phyloP scores from a whole-genome alignment of 1,140 invertebrate genomes.

The Drosophila subobscura region DNA sequence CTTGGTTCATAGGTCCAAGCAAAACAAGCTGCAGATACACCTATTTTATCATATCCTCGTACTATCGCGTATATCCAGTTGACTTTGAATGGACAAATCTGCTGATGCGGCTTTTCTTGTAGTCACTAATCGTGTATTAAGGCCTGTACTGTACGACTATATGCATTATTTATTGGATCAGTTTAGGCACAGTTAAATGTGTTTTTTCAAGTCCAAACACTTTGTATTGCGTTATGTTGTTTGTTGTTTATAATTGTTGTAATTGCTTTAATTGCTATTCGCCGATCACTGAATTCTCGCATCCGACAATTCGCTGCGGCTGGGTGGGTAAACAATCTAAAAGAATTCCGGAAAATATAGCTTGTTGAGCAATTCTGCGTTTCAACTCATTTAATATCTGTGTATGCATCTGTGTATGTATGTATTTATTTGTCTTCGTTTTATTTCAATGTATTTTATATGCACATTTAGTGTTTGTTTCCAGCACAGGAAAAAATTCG shows the following conservation, averaged over 20 bases:
- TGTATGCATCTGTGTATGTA: neutral
- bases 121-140: slow-evolving; percentile 39
- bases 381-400: slow-evolving; percentile 49
- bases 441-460: slow-evolving; percentile 48
- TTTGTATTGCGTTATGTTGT: slow-evolving; percentile 39
- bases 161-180: slow-evolving; percentile 28
- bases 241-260: slow-evolving; percentile 74
- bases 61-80: neutral
- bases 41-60: slow-evolving; percentile 11
- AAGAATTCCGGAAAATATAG: slow-evolving; percentile 9
- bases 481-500: slow-evolving; percentile 27
- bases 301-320: slow-evolving; percentile 20
- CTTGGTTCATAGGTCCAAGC: slow-evolving; percentile 32
- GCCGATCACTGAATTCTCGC: slow-evolving; percentile 29
- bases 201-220: slow-evolving; percentile 36
- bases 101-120: slow-evolving; percentile 10
- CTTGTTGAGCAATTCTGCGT: slow-evolving; percentile 34
- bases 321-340: slow-evolving; percentile 53
- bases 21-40: slow-evolving; percentile 31
- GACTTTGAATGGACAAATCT: slow-evolving; percentile 28
- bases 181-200: slow-evolving; percentile 32
- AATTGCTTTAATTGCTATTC: slow-evolving; percentile 72
- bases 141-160: slow-evolving; percentile 14
- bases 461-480: slow-evolving; percentile 23
- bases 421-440: slow-evolving; percentile 40